Evolutionary conservation across 2,888 invertebrate genomes (phyloP), one percentile per base, ranked within the genome.

Genomic region (Geotrupes spiniger): DNA sequence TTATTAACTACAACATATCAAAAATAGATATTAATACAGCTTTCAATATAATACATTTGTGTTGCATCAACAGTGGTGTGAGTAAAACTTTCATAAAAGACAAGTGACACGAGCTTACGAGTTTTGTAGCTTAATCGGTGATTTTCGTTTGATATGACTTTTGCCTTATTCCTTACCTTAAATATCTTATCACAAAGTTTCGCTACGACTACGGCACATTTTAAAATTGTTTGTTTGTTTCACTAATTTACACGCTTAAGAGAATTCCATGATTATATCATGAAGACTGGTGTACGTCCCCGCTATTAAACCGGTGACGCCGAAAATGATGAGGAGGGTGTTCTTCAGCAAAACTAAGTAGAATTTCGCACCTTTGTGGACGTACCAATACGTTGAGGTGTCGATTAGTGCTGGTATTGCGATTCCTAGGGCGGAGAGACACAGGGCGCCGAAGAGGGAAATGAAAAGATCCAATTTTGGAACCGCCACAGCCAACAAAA

Each of bases 381-480:
- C 76, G 62, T 84, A 80, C 89, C 91, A 93, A 68, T 85, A 86
- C 0, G 89, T 86, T 69, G 87, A 84, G 56, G 87, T 81, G 65
- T 95, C 89, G 58, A 96, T 89, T 53, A 92, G 75, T 0, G 95
- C 92, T 6, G 95, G 95, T 70, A 95, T 89, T 1, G 92, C 89
- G 37, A 96, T 77, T 0, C 95, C 94, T 46, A 95, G 78, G 0
- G 89, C 89, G 0, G 94, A 92, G 36, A 93, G 77, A 56, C 92
- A 92, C 1, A 95, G 78, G 0, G 95, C 93, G n/a, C 95, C 95
- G 63, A 89, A 85, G 33, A 89, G 74, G 0, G 89, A 87, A 54
- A 85, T 84, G 54, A 92, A 89, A 36, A 91, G 75, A 50, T 89
- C 89, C 65, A 94, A 73, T 62, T 89, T 84, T 0, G 95, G 94